Evolutionary conservation across 2,888 invertebrate species (phyloP), one percentile per base, ranked within the genome.

Genomic region (Beris chalybata): DNA sequence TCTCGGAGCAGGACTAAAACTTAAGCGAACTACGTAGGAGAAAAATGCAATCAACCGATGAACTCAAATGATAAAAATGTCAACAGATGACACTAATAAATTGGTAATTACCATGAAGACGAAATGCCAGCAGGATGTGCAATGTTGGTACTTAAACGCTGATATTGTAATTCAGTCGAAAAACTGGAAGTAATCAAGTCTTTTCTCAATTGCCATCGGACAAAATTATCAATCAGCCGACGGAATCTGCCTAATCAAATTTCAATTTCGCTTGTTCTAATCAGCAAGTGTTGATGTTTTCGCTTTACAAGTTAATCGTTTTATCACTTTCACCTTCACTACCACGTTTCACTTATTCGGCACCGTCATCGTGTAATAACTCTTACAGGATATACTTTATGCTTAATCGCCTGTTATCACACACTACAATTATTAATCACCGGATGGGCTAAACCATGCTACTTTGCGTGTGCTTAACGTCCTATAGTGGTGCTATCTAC

Each of bases 401-500:
- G 6, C 58, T 59, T 47, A 59, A 47, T 59, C 31, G 58, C 48
- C 29, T 47, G 58, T 59, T 59, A 59, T 59, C 58, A 59, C 58
- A 59, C 48, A 38, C 47, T 47, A 48, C 30, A 59, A 59, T 22
- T 22, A 22, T 59, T 59, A 48, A 59, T 4, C 22, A 47, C 58
- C 58, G 58, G 58, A 48, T 47, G 30, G 58, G 58, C 58, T 59
- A 31, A 22, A 31, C 31, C 47, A 59, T 29, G 48, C 47, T 38
- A 38, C 38, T 59, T 45, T 59, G 58, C 58, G 58, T 59, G 58
- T 48, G 9, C 38, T 43, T 59, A 31, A 47, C 47, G 47, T 47
- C 31, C 47, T 31, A 47, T 31, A 48, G 31, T 31, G 31, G 47
- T 31, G 48, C 58, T 44, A 59, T 48, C 58, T 12, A 30, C 12